Evolutionary conservation across 2,888 invertebrate genomes (phyloP), one percentile per base, ranked within the genome.

Genomic region (Drosophila paracracens): DNA sequence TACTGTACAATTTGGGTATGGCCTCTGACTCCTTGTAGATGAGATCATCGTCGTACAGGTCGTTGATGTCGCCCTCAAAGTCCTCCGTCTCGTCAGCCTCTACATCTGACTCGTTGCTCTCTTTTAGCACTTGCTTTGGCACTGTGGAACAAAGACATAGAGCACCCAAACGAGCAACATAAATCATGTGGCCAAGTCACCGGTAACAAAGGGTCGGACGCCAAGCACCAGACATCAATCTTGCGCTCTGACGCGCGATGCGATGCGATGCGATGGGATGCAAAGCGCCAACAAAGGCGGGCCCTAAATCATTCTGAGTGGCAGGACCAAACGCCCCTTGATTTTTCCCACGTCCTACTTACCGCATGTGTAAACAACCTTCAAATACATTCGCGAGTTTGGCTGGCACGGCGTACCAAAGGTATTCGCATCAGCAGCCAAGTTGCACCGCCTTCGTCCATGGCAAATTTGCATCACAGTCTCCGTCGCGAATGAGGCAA

Each of bases 331-430:
- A 51, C 66, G 74, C 71, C 60, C 63, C 65, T 64, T 61, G 67
- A 74, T 63, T 61, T 71, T 64, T 52, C 63, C 58, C 62, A 66
- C 77, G 33, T 68, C 40, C 53, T 61, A 95, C 96, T 96, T 93
- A 97, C 97, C 97, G 92, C 97, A 97, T 63, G 97, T 97, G 93
- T 97, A 97, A 91, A 97, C 96, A 83, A 97, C 96, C 94, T 97
- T 97, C 91, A 97, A 95, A 93, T 97, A 97, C 93, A 97, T 97
- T 90, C 96, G 94, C 88, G 97, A 97, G 86, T 96, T 96, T 1
- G 95, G 95, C 76, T 96, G 96, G 92, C 97, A 97, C 2, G 97
- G 97, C 83, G 95, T 96, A 29, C 97, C 97, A 90, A 97, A 97
- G 91, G 97, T 97, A 82, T 96, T 96, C 88, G 96, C 95, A 93